phyloP scores from a whole-genome alignment of 2,113 vertebrate species.

The Pyxicephalus adspersus region DNA sequence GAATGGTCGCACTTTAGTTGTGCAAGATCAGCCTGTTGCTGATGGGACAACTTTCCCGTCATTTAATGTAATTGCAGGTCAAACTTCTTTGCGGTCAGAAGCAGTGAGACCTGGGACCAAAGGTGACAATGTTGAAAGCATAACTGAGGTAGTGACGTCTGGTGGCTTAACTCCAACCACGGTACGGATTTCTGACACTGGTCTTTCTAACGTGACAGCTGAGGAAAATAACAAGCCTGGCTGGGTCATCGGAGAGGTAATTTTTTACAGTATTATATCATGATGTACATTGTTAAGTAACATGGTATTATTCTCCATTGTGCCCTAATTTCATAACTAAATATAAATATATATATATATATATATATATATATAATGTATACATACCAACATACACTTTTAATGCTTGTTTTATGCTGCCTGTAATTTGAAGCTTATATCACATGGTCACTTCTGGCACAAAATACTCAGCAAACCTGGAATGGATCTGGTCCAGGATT shows the following conservation, averaged over 20 bases:
- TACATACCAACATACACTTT: too few species aligned
- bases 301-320: too few species aligned
- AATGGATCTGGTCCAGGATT: too few species aligned
- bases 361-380: too few species aligned
- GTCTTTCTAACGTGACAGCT: constrained; percentile 71
- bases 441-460: too few species aligned
- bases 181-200: constrained; percentile 79
- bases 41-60: constrained; percentile 76
- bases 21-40: constrained; percentile 80
- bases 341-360: too few species aligned
- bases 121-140: constrained; percentile 77
- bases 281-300: too few species aligned
- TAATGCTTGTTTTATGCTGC: too few species aligned
- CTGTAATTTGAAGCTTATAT: too few species aligned
- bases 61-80: constrained; percentile 84
- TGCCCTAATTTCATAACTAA: too few species aligned
- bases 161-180: constrained; percentile 81
- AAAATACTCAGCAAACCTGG: too few species aligned
- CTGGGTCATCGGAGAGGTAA: constrained; percentile 84
- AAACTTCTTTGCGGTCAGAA: constrained; percentile 76
- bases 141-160: constrained; percentile 75
- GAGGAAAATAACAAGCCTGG: constrained; percentile 78
- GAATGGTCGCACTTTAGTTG: constrained; percentile 85
- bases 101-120: constrained; percentile 75
- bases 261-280: background rate